Evolutionary conservation across 2,113 vertebrate genomes (phyloP).

Genomic region (Tyrannus savana): DNA sequence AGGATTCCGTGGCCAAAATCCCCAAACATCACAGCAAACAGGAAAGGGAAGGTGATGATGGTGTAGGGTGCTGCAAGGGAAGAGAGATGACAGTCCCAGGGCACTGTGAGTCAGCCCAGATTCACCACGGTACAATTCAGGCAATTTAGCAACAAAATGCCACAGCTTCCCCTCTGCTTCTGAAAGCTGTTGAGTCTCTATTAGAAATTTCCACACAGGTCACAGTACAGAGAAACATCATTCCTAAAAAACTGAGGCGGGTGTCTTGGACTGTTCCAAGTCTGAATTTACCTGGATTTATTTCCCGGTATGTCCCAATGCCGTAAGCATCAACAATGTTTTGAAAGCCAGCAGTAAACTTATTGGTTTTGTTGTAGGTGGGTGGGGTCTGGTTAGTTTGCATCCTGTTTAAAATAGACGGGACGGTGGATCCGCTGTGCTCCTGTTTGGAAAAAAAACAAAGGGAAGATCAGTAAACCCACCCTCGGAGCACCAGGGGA

Average conservation of each 20-base stretch:
- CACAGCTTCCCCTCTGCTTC: neutral
- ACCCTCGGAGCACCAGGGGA: neutral
- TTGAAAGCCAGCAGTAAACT: conserved; percentile 96
- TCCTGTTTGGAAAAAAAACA: conserved; percentile 78
- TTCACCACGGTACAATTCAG: neutral
- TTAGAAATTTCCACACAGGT: neutral
- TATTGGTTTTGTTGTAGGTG: conserved; percentile 97
- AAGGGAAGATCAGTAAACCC: neutral
- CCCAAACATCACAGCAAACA: conserved; percentile 99
- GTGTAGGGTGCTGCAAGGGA: conserved; percentile 89
- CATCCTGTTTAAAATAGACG: conserved; percentile 97
- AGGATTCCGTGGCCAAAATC: conserved; percentile 93
- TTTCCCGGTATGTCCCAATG: conserved; percentile 94
- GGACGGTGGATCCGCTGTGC: conserved; percentile 95
- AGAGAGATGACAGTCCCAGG: neutral
- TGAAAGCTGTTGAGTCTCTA: neutral
- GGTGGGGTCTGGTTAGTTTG: conserved; percentile 96
- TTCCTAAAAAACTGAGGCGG: rapidly evolving
- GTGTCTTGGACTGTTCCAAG: neutral
- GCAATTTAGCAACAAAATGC: neutral
- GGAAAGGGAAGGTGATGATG: conserved; percentile 97
- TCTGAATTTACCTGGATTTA: conserved; percentile 88
- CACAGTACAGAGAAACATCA: neutral
- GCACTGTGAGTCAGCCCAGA: neutral
- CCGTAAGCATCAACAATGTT: conserved; percentile 97